Conservation (phyloP, 2,888 invertebrate species). For the Pristionchus arcanus region DNA sequence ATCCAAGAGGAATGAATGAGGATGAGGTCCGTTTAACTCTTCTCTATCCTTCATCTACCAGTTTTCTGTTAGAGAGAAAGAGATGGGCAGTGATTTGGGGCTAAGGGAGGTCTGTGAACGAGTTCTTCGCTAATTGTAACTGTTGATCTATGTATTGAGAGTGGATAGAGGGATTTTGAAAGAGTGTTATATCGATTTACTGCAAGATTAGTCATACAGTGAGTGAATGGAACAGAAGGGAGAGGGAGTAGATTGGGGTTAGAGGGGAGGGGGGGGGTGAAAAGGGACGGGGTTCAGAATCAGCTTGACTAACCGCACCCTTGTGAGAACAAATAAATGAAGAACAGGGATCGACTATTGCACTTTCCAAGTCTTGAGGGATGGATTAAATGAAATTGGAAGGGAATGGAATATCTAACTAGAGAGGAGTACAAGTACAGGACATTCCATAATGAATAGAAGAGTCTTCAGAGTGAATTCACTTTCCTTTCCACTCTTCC, state of each 20-base stretch:
- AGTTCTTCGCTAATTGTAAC: constrained; percentile 24
- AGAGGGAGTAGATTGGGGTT: background rate
- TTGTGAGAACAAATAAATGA: constrained; percentile 22
- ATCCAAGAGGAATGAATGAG: background rate
- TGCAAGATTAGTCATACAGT: constrained; percentile 21
- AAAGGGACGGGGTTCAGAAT: constrained; percentile 31
- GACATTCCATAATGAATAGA: constrained; percentile 41
- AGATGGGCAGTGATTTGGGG: background rate
- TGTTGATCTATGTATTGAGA: constrained; percentile 14
- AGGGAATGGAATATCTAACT: background rate
- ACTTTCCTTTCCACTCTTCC: constrained; percentile 11
- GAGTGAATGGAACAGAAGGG: constrained; percentile 16
- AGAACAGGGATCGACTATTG: background rate
- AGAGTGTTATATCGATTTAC: constrained; percentile 33
- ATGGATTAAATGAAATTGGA: constrained; percentile 21
- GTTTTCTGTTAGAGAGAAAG: background rate
- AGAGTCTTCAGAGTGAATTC: constrained; percentile 1
- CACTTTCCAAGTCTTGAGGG: background rate
- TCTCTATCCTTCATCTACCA: background rate
- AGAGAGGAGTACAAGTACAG: constrained; percentile 12
- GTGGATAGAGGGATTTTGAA: background rate
- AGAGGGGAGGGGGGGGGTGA: background rate
- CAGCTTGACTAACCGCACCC: background rate
- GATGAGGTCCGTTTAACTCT: constrained; percentile 8
- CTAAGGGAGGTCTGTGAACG: constrained; percentile 1